These are phyloP conservation scores for Cyphomyrus plagiostoma DNA, from an alignment of 2,113 vertebrate genomes.

Conservation along the genomic window DNA sequence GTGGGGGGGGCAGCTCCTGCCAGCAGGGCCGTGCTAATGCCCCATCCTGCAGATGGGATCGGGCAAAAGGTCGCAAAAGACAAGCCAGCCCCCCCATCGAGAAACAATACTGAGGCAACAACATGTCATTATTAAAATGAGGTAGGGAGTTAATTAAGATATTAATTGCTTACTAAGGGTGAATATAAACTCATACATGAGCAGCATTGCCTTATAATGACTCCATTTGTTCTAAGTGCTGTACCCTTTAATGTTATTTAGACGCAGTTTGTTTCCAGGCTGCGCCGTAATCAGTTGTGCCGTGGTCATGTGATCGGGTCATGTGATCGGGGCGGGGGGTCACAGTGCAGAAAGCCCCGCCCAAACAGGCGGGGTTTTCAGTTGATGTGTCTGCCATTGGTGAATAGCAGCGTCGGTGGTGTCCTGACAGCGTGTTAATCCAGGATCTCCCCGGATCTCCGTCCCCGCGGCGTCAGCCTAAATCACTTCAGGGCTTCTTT, in stretches of 20 bases:
- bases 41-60: conserved; percentile 14
- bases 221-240: conserved; percentile 35
- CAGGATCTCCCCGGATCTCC: background rate
- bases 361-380: background rate
- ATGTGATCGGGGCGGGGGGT: background rate
- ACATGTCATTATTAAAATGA: conserved; percentile 41
- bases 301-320: background rate
- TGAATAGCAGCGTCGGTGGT: background rate
- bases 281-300: conserved; percentile 10
- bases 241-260: conserved; percentile 22
- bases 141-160: conserved; percentile 50
- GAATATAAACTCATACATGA: conserved; percentile 45
- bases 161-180: conserved; percentile 35
- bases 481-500: background rate
- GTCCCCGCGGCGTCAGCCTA: background rate
- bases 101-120: conserved; percentile 33
- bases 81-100: conserved; percentile 22
- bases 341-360: background rate
- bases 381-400: background rate
- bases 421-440: background rate
- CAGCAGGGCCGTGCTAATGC: conserved; percentile 13
- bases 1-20: background rate
- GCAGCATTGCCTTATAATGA: conserved; percentile 35
- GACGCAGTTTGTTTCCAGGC: conserved; percentile 26
- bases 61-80: conserved; percentile 36